Conservation (phyloP, 2,113 vertebrate genomes). For the Mionectes macconnelli region DNA sequence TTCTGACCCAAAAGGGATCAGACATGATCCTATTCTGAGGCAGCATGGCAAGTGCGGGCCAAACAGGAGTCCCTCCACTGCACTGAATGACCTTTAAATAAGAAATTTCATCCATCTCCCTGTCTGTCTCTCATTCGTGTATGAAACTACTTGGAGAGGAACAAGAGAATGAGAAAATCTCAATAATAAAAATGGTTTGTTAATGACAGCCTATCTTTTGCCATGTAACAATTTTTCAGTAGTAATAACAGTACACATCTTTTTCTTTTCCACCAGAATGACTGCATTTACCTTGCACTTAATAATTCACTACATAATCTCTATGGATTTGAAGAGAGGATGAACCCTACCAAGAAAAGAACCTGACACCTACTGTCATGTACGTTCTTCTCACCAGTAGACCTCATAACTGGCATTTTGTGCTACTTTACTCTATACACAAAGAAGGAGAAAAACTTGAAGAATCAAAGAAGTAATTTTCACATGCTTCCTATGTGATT, state of each 20-base stretch:
- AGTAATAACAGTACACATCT: neutral
- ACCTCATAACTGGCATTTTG: neutral
- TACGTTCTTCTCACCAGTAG: constrained; percentile 15
- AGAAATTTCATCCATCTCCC: neutral
- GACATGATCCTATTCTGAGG: neutral
- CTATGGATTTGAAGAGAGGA: constrained; percentile 23
- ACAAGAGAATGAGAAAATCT: neutral
- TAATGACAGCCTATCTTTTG: constrained; percentile 30
- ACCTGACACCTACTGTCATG: neutral
- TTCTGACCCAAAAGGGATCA: neutral
- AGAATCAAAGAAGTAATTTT: constrained; percentile 15
- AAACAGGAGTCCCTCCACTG: neutral
- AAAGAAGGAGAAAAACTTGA: neutral
- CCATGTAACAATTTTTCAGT: constrained; percentile 29
- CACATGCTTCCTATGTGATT: neutral
- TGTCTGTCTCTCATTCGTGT: neutral
- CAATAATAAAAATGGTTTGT: neutral
- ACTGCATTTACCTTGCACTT: constrained; percentile 29
- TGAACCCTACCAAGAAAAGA: constrained; percentile 40
- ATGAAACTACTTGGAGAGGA: neutral
- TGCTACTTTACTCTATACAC: neutral
- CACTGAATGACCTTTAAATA: neutral
- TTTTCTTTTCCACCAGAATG: constrained; percentile 28
- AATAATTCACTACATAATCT: constrained; percentile 43
- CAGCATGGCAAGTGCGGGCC: neutral